Conservation (phyloP, 2,888 invertebrate species). For the Napeogenes inachia region DNA sequence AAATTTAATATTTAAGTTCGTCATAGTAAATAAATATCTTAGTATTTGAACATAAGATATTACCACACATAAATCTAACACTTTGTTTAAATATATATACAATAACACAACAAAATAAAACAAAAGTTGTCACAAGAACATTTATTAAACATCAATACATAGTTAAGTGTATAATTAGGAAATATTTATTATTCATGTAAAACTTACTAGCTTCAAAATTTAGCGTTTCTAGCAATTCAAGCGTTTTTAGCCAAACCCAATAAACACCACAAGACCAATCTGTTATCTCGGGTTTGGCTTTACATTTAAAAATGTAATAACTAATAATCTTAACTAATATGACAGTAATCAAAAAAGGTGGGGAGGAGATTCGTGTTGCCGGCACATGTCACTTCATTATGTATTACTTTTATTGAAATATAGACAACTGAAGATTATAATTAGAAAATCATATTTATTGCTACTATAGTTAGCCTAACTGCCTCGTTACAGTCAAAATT, state of each 20-base stretch:
- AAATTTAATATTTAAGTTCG: no score
- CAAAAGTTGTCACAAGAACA: constrained; percentile 24
- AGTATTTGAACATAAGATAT: no score
- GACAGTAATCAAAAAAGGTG: constrained; percentile 8
- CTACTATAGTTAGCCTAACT: no score
- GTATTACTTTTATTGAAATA: no score
- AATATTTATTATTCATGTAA: constrained; percentile 19
- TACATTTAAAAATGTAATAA: constrained; percentile 4
- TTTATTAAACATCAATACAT: constrained; percentile 32
- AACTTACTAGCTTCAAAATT: constrained; percentile 27
- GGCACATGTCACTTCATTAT: background rate
- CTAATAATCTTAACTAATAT: background rate
- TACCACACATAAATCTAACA: no score
- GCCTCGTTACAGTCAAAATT: no score
- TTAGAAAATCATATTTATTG: background rate
- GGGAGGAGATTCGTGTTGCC: constrained; percentile 17
- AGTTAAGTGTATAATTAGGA: constrained; percentile 29
- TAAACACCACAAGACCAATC: background rate
- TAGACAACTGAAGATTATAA: background rate
- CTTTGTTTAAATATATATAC: no score
- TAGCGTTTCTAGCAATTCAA: constrained; percentile 10
- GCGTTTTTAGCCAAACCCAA: constrained; percentile 11
- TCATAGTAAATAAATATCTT: no score
- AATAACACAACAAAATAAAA: constrained; percentile 12
- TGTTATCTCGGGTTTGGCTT: background rate